Evolutionary conservation across 2,888 invertebrate genomes (phyloP), one percentile per base, ranked within the genome.

Genomic region (Chaitophorus viminalis): DNA sequence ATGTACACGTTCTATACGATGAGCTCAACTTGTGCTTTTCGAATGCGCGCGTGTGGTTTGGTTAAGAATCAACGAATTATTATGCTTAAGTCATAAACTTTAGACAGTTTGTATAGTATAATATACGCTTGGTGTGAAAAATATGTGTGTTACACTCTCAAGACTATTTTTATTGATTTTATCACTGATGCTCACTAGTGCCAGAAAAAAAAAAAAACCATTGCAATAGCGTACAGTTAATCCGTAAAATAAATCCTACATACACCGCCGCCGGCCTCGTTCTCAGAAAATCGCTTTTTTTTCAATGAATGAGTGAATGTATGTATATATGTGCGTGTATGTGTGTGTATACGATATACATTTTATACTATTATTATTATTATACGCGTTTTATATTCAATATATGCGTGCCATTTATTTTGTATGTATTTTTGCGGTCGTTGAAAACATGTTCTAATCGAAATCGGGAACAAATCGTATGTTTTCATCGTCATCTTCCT

Each of bases 131-230:
- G 5, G 29, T 29, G 68, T 68, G 68, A 70, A 70, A 70, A 70
- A 31, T 70, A 70, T 29, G 70, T 29, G 70, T 70, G n/a, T 29
- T 70, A 29, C 17, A 70, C 31, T 70, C 31, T 70, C 29, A 70
- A 29, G 31, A 70, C 70, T 70, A 70, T 70, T 70, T 70, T 70
- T 70, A 70, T 70, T 70, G 70, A 70, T 70, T 70, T 70, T 17
- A 70, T 14, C 31, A 29, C 70, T 31, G 29, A 29, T 17, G 70
- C 3, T 21, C 0, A 6, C 70, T 29, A 29, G 70, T 70, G 70
- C 70, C 70, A 70, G 31, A 70, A 70, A 25, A 65, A 60, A 21
- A 25, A 29, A 29, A 17, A 70, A n/a, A 11, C 29, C 25, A n/a
- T 68, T n/a, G 68, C 29, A 8, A 6, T 68, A n/a, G 70, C 29